Base-by-base conservation (phyloP, 2,888 invertebrate genomes). In the Patella depressa region DNA sequence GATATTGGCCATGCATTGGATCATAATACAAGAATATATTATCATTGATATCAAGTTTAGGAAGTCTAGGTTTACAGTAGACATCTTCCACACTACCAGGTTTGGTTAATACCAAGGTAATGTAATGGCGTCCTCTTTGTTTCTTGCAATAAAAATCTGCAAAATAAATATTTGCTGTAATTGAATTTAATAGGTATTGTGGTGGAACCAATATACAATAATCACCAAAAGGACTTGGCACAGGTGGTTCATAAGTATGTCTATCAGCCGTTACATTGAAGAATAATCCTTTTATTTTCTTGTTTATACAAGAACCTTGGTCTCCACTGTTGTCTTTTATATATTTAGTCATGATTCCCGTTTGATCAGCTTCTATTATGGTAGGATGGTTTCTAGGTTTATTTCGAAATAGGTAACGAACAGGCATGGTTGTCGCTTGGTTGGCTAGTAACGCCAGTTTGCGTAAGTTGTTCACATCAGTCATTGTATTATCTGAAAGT, bases 121-220 rank as follows among this genome's bases (percentile, higher is more conserved):
- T 85, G 77, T 90, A 89, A 82, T 91, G 91, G 7, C 81, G 81
- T 17, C 77, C 75, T 71, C 84, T 82, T 19, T 19, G 65, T 19
- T 19, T 24, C 81, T 88, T 89, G 82, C 91, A 91, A 83, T 91
- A 91, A 83, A 90, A 91, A 79, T 91, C 91, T 19, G 88, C 85
- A 78, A 91, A 91, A 77, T 91, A 91, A 73, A 90, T 77, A 34
- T 83, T 81, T n/a, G 57, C 73, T 29, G 55, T 53, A 45, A 45
- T 45, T 45, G 45, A 45, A 45, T 45, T 45, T 7, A 83, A 74
- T 12, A 83, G 69, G 5, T 70, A 12, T 5, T 57, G 5, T n/a
- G 80, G 77, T n/a, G 78, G 79, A 53, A 82, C 77, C 69, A 80
- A 72, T 17, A 83, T 69, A 53, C 83, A 71, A 5, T 71, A 69